Evolutionary conservation across 2,113 vertebrate species (phyloP).

Genomic region (Myotis yumanensis): DNA sequence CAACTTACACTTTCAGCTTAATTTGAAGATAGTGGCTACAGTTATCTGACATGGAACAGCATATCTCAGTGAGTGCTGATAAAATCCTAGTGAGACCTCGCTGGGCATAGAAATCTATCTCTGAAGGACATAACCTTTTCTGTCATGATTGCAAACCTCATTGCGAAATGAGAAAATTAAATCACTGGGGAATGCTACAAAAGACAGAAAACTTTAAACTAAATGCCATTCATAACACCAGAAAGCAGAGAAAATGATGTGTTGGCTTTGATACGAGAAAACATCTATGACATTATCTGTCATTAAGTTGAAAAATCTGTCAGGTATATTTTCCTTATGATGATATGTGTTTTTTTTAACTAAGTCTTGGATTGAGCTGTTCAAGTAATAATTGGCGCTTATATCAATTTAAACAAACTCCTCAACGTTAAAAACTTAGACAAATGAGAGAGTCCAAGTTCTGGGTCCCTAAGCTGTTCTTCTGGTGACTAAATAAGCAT

Average conservation of each 20-base stretch:
- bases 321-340: constrained; percentile 73
- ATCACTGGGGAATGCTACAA: constrained; percentile 77
- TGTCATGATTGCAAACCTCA: constrained; percentile 77
- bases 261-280: constrained; percentile 79
- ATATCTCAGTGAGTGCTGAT: constrained; percentile 64
- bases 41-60: constrained; percentile 52
- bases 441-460: neutral
- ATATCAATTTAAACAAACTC: constrained; percentile 51
- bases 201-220: constrained; percentile 81
- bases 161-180: constrained; percentile 79
- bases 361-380: constrained; percentile 18
- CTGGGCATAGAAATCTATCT: constrained; percentile 64
- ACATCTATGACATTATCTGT: constrained; percentile 78
- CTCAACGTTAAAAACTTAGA: neutral
- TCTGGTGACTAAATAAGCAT: neutral
- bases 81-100: constrained; percentile 62
- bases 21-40: constrained; percentile 49
- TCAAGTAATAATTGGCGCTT: constrained; percentile 64
- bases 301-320: constrained; percentile 72
- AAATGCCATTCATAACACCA: constrained; percentile 79
- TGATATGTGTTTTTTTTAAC: constrained; percentile 40
- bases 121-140: constrained; percentile 73
- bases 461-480: neutral
- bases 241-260: constrained; percentile 74
- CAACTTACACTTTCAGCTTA: constrained; percentile 60